Evolutionary conservation across 2,888 invertebrate species (phyloP), one percentile per base, ranked within the genome.

Genomic region (Fragum fragum): DNA sequence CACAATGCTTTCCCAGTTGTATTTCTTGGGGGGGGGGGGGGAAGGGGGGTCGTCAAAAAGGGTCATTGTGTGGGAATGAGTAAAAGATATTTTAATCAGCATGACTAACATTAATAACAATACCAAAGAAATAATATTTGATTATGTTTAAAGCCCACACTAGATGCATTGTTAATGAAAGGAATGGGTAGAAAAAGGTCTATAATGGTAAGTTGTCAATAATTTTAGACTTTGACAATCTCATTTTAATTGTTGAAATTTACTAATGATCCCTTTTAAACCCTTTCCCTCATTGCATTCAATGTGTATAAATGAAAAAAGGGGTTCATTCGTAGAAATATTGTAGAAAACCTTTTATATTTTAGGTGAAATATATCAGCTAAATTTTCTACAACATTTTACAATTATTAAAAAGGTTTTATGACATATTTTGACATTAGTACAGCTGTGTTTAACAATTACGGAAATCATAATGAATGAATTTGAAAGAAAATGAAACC

Each of bases 151-250:
- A 66, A 66, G 66, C 66, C 66, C 7, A 42, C 66, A 5, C 39
- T 66, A 32, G 66, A 66, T 23, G n/a, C 42, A 28, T 36, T 66
- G 42, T 21, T 66, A 21, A 23, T 66, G 66, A 66, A 66, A 42
- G 66, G 66, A 6, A 39, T 66, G 39, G 66, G 66, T 32, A 39
- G 66, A 42, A 66, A 66, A 66, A 39, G 26, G 23, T 66, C 66
- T 2, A 18, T 66, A 18, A 36, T 42, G 26, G 23, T 26, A 26
- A 32, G 36, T 29, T 16, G 3, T 63, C 14, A 18, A 21, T 16
- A 36, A 18, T 32, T 32, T 18, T 36, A 32, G 6, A 36, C 21
- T n/a, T 66, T 42, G 39, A 5, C 47, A 47, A 14, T 11, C 28
- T 57, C 3, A 57, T 5, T 21, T 23, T 42, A 66, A 66, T 42